These are phyloP conservation scores for Pantherophis guttatus DNA, from an alignment of 2,113 vertebrate species.

Conservation along the genomic window DNA sequence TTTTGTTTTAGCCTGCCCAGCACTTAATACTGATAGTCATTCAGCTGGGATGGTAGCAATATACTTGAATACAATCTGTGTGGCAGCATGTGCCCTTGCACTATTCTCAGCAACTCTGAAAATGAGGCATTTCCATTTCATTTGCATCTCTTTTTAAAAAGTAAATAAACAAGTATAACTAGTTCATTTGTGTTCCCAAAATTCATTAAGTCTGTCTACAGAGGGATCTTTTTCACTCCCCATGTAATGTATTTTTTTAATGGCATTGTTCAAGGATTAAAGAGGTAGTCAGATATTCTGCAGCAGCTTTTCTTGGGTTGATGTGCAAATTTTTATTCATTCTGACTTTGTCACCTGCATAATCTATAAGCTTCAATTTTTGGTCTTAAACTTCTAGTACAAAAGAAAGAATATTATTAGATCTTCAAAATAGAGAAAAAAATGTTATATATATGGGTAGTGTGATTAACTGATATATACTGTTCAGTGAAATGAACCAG, in stretches of 20 bases:
- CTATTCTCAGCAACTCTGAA: constrained; percentile 44
- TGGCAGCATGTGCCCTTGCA: constrained; percentile 31
- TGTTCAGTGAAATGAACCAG: neutral
- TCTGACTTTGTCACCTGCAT: neutral
- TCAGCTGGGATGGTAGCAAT: constrained; percentile 46
- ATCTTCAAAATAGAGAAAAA: neutral
- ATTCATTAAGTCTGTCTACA: constrained; percentile 23
- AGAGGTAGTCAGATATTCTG: neutral
- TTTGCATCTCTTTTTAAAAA: constrained; percentile 43
- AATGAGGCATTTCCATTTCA: constrained; percentile 55
- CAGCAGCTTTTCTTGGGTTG: neutral
- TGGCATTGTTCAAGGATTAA: neutral
- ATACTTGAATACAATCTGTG: constrained; percentile 46
- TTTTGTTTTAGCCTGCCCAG: constrained; percentile 41
- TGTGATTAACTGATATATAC: neutral
- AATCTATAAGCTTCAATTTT: neutral
- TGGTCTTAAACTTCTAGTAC: neutral
- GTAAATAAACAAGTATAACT: constrained; percentile 48
- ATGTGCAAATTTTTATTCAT: neutral
- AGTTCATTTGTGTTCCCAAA: constrained; percentile 35
- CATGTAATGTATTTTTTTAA: constrained; percentile 1
- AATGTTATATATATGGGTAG: too few relatives aligned
- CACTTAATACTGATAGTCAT: constrained; percentile 46
- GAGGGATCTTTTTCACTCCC: constrained; percentile 28
- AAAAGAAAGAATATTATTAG: neutral